phyloP scores from a whole-genome alignment of 1,140 invertebrate species.

The Macrotrachela quadricornifera region DNA sequence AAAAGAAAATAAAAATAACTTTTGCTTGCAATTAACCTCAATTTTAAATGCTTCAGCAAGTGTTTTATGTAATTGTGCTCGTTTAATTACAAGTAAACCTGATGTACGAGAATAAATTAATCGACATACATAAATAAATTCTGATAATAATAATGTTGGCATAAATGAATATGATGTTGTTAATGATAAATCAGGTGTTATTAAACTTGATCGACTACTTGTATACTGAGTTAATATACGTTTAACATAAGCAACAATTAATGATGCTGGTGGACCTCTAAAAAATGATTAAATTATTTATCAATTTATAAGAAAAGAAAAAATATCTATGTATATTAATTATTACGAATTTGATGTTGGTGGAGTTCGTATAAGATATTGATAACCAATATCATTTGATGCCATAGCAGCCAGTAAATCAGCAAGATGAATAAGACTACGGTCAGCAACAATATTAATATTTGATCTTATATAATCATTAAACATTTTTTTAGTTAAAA shows the following conservation, averaged over 20 bases:
- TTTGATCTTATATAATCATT: neutral
- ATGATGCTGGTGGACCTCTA: neutral
- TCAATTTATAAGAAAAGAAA: neutral
- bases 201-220: neutral
- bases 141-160: neutral
- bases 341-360: neutral
- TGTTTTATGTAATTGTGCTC: neutral
- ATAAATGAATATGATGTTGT: neutral
- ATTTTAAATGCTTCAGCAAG: neutral
- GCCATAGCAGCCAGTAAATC: slow-evolving; percentile 20
- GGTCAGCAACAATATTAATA: neutral
- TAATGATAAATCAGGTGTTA: neutral
- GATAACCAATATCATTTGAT: slow-evolving; percentile 4
- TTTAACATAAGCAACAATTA: neutral
- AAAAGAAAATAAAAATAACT: neutral
- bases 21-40: neutral
- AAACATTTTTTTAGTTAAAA: slow-evolving; percentile 2
- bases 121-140: neutral
- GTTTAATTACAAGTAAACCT: slow-evolving; percentile 2
- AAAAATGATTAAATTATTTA: neutral
- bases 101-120: slow-evolving; percentile 1
- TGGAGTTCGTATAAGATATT: neutral
- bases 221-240: neutral
- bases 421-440: slow-evolving; percentile 14
- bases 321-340: neutral